A percentile compares a stretch with the other conserved stretches of the same genome.
Evolutionary conservation across 2,113 vertebrate species (phyloP).

Genomic region (Symphodus melops): DNA sequence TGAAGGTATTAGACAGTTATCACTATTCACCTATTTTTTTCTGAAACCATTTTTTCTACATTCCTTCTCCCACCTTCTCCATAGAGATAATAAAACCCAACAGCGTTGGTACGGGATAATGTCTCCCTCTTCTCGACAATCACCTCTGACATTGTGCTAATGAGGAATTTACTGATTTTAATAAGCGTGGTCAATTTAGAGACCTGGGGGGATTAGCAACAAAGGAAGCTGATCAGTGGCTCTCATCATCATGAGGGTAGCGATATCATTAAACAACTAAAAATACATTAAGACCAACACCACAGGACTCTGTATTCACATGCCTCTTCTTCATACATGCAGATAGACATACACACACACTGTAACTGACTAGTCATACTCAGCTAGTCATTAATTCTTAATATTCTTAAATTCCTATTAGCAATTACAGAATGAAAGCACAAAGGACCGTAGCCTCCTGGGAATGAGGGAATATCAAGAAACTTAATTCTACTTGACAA

Average conservation of each 20-base stretch:
- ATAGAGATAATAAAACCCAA: slow-evolving; percentile 57
- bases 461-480: slow-evolving; percentile 65
- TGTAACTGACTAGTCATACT: slow-evolving; percentile 35
- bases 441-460: slow-evolving; percentile 54
- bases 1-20: slow-evolving; percentile 14
- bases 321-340: neutral
- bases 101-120: slow-evolving; percentile 49
- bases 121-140: slow-evolving; percentile 69
- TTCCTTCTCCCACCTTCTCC: slow-evolving; percentile 27
- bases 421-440: slow-evolving; percentile 72
- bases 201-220: slow-evolving; percentile 69
- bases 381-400: slow-evolving; percentile 60
- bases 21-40: no score
- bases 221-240: slow-evolving; percentile 62
- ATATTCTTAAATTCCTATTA: slow-evolving; percentile 73
- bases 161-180: slow-evolving; percentile 78
- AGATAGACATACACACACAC: slow-evolving; percentile 13
- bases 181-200: slow-evolving; percentile 74
- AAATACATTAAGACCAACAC: slow-evolving; percentile 4
- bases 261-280: slow-evolving; percentile 55
- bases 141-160: slow-evolving; percentile 78
- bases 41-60: neutral
- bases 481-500: slow-evolving; percentile 70
- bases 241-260: slow-evolving; percentile 36
- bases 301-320: neutral